Evolutionary conservation across 1,140 invertebrate species (phyloP).

Genomic region (Sycophaga agraensis): DNA sequence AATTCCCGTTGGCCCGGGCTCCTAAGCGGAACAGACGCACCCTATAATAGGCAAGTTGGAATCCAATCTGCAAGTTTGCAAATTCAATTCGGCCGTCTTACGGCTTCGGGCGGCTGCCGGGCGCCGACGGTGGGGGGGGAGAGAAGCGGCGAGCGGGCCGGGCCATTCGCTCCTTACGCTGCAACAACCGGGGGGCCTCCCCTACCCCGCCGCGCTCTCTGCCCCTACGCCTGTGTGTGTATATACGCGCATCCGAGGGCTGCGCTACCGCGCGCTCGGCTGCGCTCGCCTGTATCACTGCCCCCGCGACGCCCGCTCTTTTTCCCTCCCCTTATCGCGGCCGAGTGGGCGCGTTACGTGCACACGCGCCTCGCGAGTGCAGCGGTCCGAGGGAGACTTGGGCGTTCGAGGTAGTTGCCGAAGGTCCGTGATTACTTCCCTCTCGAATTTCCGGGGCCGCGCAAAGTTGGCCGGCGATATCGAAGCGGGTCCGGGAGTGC

Average conservation of each 20-base stretch:
- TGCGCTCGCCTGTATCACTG: too few species aligned
- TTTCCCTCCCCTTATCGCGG: too few species aligned
- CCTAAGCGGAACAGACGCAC: slow-evolving; percentile 61
- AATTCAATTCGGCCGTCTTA: slow-evolving; percentile 56
- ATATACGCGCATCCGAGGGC: too few species aligned
- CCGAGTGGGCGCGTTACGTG: neutral
- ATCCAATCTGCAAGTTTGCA: slow-evolving; percentile 61
- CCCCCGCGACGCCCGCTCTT: too few species aligned
- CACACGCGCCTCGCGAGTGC: neutral
- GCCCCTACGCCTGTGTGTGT: too few species aligned
- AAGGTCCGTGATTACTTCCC: slow-evolving; percentile 26
- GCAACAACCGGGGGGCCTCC: too few species aligned
- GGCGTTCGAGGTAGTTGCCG: too few species aligned
- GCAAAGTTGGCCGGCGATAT: slow-evolving; percentile 5
- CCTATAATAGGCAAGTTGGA: slow-evolving; percentile 61
- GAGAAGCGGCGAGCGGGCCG: too few species aligned
- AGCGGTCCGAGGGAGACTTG: too few species aligned
- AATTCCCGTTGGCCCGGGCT: slow-evolving; percentile 55
- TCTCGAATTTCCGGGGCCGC: slow-evolving; percentile 18
- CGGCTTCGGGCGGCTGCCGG: slow-evolving; percentile 26
- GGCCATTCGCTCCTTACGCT: too few species aligned
- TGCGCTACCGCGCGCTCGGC: too few species aligned
- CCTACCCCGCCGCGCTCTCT: too few species aligned
- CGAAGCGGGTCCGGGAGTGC: neutral
- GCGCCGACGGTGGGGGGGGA: neutral